Evolutionary conservation across 2,888 invertebrate species (phyloP).

Genomic region (Lasioglossum leucozonium): DNA sequence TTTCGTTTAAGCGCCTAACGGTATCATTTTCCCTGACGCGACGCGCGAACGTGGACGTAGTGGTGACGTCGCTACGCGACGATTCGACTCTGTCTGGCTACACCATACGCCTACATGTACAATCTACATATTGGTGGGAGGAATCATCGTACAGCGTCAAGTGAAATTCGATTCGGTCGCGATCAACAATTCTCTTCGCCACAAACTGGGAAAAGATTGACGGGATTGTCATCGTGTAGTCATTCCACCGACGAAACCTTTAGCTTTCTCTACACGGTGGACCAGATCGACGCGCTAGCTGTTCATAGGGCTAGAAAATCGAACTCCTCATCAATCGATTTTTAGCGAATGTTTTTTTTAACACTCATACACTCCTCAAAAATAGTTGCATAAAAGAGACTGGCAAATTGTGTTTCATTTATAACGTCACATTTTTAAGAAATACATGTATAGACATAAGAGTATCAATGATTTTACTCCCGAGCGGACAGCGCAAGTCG

Average conservation of each 20-base stretch:
- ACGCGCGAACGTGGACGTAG: too few species aligned
- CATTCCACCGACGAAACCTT: background rate
- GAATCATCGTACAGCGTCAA: background rate
- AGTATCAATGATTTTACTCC: too few species aligned
- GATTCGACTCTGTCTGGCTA: background rate
- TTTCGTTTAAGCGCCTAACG: conserved; percentile 47
- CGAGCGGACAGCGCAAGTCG: too few species aligned
- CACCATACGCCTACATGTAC: background rate
- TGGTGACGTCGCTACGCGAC: background rate
- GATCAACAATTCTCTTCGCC: background rate
- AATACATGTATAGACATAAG: too few species aligned
- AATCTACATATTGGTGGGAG: background rate
- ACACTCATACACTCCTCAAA: too few species aligned
- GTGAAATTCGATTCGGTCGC: background rate
- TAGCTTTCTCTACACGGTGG: background rate
- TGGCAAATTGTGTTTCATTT: too few species aligned
- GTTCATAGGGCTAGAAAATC: too few species aligned
- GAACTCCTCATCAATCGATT: too few species aligned
- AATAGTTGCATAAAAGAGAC: too few species aligned
- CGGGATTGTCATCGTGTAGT: background rate
- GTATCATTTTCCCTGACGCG: conserved; percentile 10
- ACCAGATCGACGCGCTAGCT: too few species aligned
- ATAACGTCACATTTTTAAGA: too few species aligned
- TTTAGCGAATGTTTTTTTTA: too few species aligned
- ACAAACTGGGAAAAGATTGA: background rate